Evolutionary conservation across 2,888 invertebrate genomes (phyloP).

Genomic region (Anthophora plumipes): DNA sequence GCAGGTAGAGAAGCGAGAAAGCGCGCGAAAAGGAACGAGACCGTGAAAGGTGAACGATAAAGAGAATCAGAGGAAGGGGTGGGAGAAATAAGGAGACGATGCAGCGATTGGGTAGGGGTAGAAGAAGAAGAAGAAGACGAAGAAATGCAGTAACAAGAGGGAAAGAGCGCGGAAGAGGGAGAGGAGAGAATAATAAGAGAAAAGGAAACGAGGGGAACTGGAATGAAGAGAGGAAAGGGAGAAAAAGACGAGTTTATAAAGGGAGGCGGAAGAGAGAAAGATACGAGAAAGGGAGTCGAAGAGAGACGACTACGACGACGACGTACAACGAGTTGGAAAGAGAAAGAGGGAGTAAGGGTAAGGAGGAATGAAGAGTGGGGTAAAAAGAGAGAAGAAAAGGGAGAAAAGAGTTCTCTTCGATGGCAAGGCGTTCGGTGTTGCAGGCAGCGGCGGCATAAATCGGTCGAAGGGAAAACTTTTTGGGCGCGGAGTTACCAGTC

Average conservation of each 20-base stretch:
- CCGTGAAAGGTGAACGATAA: slow-evolving; percentile 41
- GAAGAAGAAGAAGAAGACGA: slow-evolving; percentile 28
- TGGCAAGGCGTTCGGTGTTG: slow-evolving; percentile 58
- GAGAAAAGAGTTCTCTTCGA: slow-evolving; percentile 48
- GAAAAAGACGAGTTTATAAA: slow-evolving; percentile 50
- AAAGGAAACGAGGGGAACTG: slow-evolving; percentile 46
- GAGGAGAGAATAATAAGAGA: slow-evolving; percentile 41
- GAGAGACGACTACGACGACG: not conserved
- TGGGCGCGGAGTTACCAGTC: slow-evolving; percentile 73
- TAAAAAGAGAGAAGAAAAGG: slow-evolving; percentile 23
- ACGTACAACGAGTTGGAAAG: not conserved
- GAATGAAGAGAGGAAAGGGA: slow-evolving; percentile 46
- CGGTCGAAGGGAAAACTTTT: slow-evolving; percentile 76
- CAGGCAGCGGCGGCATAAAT: slow-evolving; percentile 72
- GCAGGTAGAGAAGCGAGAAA: slow-evolving; percentile 20
- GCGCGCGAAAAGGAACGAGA: slow-evolving; percentile 39
- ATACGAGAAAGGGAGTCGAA: not conserved
- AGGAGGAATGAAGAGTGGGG: slow-evolving; percentile 1
- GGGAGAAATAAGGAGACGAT: slow-evolving; percentile 13
- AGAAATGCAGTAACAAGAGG: not conserved
- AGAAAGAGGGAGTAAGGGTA: not conserved
- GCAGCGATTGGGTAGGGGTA: slow-evolving; percentile 12
- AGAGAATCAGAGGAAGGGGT: not conserved
- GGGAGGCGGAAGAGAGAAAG: slow-evolving; percentile 18
- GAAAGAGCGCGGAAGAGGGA: not conserved